Percentiles rank a stretch among this genome's conserved stretches.
Conservation (phyloP, 2,797 vertebrate genomes). For the Graptemys geographica region DNA sequence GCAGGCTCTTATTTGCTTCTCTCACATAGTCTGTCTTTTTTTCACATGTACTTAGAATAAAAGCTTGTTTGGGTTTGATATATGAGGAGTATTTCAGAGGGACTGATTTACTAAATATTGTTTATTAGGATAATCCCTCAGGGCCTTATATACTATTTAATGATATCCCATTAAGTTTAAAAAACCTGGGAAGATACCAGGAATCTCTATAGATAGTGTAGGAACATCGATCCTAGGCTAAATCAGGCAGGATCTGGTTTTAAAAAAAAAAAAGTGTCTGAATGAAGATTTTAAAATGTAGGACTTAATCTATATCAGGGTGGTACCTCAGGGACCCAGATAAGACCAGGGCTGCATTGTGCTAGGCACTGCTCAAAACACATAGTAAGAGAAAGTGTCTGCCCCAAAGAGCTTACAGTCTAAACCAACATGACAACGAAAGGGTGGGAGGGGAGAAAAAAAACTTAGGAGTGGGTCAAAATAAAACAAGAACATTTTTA, state of each 20-base stretch:
- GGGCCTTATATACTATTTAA: neutral
- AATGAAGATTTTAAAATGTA: neutral
- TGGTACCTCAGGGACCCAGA: no score
- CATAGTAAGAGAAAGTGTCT: no score
- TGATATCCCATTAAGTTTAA: neutral
- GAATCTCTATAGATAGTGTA: neutral
- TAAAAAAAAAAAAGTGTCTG: neutral
- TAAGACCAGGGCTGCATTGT: no score
- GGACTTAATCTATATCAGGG: no score
- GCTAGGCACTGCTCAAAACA: no score
- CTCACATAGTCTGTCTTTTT: neutral
- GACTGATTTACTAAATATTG: neutral
- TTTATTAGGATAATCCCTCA: neutral
- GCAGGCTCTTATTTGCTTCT: no score
- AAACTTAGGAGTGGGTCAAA: no score
- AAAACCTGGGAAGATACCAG: neutral
- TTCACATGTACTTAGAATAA: neutral
- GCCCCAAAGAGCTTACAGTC: no score
- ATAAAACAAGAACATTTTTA: no score
- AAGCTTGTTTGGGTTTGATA: neutral
- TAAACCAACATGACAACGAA: no score
- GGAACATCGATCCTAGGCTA: neutral
- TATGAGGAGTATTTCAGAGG: neutral
- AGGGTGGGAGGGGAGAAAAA: no score
- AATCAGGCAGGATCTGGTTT: neutral